These are phyloP conservation scores for Acleris laterana DNA, from an alignment of 2,888 invertebrate genomes.

Conservation along the genomic window DNA sequence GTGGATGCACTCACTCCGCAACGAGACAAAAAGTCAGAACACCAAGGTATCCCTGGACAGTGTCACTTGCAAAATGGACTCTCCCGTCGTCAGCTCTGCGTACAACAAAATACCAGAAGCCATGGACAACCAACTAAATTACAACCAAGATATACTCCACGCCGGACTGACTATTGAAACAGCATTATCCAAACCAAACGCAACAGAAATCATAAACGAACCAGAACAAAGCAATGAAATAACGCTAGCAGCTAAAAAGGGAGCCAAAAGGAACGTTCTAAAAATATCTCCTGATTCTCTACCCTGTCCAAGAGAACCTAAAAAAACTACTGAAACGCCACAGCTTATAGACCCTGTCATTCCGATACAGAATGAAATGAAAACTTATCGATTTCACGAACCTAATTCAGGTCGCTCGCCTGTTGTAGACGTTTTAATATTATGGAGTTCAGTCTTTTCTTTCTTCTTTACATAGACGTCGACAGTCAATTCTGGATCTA, in stretches of 20 bases:
- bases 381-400: slow-evolving; percentile 72
- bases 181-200: slow-evolving; percentile 63
- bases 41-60: slow-evolving; percentile 88
- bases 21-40: slow-evolving; percentile 89
- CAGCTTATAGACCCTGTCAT: slow-evolving; percentile 70
- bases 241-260: slow-evolving; percentile 54
- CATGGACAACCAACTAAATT: slow-evolving; percentile 62
- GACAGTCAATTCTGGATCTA: slow-evolving; percentile 53
- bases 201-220: slow-evolving; percentile 61
- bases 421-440: slow-evolving; percentile 47
- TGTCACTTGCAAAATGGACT: slow-evolving; percentile 88
- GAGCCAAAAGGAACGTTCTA: slow-evolving; percentile 68
- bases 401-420: slow-evolving; percentile 56
- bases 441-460: slow-evolving; percentile 64
- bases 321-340: slow-evolving; percentile 67
- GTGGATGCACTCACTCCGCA: slow-evolving; percentile 90
- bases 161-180: slow-evolving; percentile 70
- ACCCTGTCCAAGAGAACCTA: slow-evolving; percentile 69
- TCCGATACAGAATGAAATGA: slow-evolving; percentile 79
- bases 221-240: slow-evolving; percentile 57
- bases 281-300: slow-evolving; percentile 73
- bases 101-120: slow-evolving; percentile 74
- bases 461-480: slow-evolving; percentile 70
- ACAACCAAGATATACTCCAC: slow-evolving; percentile 68
- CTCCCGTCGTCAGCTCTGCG: slow-evolving; percentile 75